phyloP scores from a whole-genome alignment of 1,140 invertebrate species.

The Mylabris phalerata region DNA sequence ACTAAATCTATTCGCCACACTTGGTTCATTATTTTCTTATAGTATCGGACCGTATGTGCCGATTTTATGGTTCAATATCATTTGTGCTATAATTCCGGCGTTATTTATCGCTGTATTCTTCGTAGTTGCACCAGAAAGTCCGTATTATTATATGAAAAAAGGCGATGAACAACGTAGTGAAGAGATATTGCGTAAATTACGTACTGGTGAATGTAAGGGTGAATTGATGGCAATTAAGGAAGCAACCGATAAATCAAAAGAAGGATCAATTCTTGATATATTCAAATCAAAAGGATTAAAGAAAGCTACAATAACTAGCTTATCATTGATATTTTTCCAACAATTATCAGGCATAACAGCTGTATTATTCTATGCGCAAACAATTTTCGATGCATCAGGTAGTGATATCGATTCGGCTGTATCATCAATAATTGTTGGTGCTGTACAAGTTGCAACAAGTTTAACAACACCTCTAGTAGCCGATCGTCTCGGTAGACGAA shows the following conservation, averaged over 20 bases:
- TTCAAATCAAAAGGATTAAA: slow-evolving; percentile 48
- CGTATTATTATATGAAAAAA: not conserved
- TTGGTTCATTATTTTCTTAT: not conserved
- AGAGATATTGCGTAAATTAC: not conserved
- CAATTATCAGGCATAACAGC: slow-evolving; percentile 76
- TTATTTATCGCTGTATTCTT: not conserved
- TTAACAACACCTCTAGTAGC: slow-evolving; percentile 62
- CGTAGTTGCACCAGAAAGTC: not conserved
- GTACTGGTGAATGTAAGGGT: slow-evolving; percentile 20
- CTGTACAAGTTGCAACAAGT: slow-evolving; percentile 61
- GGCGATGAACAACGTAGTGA: slow-evolving; percentile 36
- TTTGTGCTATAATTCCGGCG: not conserved
- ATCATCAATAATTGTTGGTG: slow-evolving; percentile 71
- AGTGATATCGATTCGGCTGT: slow-evolving; percentile 49
- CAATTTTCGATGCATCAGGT: slow-evolving; percentile 59
- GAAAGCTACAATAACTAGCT: slow-evolving; percentile 63
- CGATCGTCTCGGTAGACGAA: slow-evolving; percentile 63
- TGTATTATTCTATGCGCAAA: slow-evolving; percentile 71
- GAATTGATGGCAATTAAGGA: slow-evolving; percentile 24
- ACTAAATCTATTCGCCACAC: not conserved
- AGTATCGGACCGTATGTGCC: not conserved
- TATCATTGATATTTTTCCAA: slow-evolving; percentile 63
- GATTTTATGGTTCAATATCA: not conserved
- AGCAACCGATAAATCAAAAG: slow-evolving; percentile 7
- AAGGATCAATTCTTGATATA: slow-evolving; percentile 49